These are phyloP conservation scores for Planococcus citri DNA, from an alignment of 1,140 invertebrate genomes.

Conservation along the genomic window DNA sequence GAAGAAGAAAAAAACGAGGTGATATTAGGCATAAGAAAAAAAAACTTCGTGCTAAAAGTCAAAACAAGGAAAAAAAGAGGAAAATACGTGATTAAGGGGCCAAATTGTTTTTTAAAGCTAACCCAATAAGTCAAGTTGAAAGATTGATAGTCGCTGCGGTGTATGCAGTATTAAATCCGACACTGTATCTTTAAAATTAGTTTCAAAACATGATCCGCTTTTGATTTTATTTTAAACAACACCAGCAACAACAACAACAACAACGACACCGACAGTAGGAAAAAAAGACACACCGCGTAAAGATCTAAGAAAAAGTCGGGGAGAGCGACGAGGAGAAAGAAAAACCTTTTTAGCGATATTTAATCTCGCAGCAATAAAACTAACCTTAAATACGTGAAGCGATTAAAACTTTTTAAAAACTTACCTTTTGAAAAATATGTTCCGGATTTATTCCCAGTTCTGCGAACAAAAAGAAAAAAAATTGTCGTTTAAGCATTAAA, in stretches of 20 bases:
- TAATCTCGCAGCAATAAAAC: background rate
- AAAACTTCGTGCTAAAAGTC: constrained; percentile 8
- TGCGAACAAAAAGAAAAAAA: constrained; percentile 5
- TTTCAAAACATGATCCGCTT: constrained; percentile 3
- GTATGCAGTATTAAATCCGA: background rate
- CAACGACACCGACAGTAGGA: too few relatives aligned
- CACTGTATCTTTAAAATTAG: background rate
- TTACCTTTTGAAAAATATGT: constrained; percentile 18
- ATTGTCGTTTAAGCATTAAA: background rate
- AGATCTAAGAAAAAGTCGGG: too few relatives aligned
- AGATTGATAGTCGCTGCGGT: constrained; percentile 1
- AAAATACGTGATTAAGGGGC: constrained; percentile 11
- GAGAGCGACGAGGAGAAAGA: background rate
- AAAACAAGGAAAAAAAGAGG: constrained; percentile 11
- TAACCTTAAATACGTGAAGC: background rate
- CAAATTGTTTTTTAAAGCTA: constrained; percentile 15
- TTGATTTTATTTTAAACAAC: background rate
- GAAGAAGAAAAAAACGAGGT: constrained; percentile 3
- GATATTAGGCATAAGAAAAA: background rate
- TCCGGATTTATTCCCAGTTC: constrained; percentile 19
- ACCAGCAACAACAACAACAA: too few relatives aligned
- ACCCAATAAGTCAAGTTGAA: constrained; percentile 12
- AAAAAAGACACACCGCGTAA: background rate
- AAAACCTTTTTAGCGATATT: background rate
- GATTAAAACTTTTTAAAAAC: constrained; percentile 11